Percentiles rank a stretch among this genome's conserved stretches.
Evolutionary conservation across 2,888 invertebrate genomes (phyloP).

Genomic region (Euphydryas editha): DNA sequence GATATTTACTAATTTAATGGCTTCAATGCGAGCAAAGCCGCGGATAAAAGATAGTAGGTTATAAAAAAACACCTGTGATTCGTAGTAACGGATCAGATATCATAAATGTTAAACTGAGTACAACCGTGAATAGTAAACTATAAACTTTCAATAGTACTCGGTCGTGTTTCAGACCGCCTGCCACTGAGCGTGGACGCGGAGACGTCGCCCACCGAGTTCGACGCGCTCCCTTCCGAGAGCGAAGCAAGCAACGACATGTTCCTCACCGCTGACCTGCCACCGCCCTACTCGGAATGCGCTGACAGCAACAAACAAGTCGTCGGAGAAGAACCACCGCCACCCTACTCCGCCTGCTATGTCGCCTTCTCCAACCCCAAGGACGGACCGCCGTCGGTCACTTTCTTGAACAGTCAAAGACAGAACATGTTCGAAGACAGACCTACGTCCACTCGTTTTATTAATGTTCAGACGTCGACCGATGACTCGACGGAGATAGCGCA

Average conservation of each 20-base stretch:
- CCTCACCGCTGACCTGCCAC: constrained; percentile 54
- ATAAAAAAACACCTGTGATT: too few relatives aligned
- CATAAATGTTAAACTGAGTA: too few relatives aligned
- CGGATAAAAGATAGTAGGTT: too few relatives aligned
- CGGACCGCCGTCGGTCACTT: constrained; percentile 53
- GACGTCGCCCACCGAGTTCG: constrained; percentile 24
- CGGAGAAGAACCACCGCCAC: constrained; percentile 65
- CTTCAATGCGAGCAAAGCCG: too few relatives aligned
- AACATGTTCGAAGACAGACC: constrained; percentile 24
- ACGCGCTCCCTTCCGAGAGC: constrained; percentile 40
- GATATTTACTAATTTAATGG: too few relatives aligned
- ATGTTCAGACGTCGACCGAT: constrained; percentile 16
- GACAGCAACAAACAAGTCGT: constrained; percentile 23
- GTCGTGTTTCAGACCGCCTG: constrained; percentile 19
- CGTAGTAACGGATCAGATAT: too few relatives aligned
- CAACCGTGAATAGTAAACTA: not conserved
- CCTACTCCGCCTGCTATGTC: constrained; percentile 66
- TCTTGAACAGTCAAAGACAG: constrained; percentile 47
- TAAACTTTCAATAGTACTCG: not conserved
- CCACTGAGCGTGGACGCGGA: constrained; percentile 16
- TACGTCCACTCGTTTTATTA: constrained; percentile 17
- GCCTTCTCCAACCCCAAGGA: constrained; percentile 55
- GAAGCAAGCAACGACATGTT: constrained; percentile 33
- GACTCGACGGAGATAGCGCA: constrained; percentile 34
- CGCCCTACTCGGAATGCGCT: constrained; percentile 63